Conservation (phyloP, 2,113 vertebrate species). For the Gambusia holbrooki region DNA sequence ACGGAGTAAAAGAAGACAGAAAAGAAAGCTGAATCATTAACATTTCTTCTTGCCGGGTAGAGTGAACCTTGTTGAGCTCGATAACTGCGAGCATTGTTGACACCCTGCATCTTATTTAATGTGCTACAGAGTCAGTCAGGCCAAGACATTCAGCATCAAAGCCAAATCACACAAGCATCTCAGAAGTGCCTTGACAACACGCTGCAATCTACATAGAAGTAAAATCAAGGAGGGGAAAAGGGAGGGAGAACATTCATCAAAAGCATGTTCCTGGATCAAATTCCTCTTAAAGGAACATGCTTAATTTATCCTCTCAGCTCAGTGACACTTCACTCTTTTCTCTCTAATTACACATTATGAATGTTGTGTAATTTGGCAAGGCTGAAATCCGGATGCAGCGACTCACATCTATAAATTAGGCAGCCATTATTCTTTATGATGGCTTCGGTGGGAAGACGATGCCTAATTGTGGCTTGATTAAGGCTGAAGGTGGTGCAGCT, state of each 20-base stretch:
- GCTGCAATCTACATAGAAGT: constrained; percentile 10
- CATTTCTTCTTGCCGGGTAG: constrained; percentile 23
- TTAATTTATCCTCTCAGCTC: constrained; percentile 75
- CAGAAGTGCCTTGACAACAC: constrained; percentile 40
- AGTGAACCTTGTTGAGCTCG: constrained; percentile 19
- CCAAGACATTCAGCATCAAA: constrained; percentile 25
- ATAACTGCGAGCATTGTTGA: constrained; percentile 20
- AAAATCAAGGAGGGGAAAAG: constrained; percentile 43
- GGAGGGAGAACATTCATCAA: constrained; percentile 48
- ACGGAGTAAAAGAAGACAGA: too few species aligned
- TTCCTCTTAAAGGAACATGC: constrained; percentile 56
- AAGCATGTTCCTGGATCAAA: constrained; percentile 42
- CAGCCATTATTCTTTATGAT: constrained; percentile 60
- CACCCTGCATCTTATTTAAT: neutral
- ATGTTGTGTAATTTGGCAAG: constrained; percentile 74
- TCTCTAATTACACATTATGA: constrained; percentile 78
- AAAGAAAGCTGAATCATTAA: constrained; percentile 27
- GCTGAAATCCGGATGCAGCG: constrained; percentile 63
- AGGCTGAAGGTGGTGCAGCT: constrained; percentile 34
- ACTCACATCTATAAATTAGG: constrained; percentile 76
- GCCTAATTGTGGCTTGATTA: constrained; percentile 76
- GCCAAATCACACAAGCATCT: constrained; percentile 14
- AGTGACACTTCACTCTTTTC: constrained; percentile 74
- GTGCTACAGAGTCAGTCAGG: constrained; percentile 26
- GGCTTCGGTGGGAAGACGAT: constrained; percentile 64